Conservation (phyloP, 2,113 vertebrate species). For the Psammodynastes pulverulentus region DNA sequence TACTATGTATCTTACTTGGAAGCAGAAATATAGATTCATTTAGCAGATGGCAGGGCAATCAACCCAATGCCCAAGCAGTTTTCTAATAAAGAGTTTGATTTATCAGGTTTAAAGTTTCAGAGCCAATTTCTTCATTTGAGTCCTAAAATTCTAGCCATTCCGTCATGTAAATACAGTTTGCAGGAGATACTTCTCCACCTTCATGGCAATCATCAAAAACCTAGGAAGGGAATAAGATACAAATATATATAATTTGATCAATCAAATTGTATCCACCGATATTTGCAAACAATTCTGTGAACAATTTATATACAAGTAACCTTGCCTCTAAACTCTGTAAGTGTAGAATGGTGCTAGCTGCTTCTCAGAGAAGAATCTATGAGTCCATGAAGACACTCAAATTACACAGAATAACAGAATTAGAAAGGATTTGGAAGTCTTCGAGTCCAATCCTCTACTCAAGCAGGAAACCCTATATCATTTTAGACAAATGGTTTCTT, state of each 20-base stretch:
- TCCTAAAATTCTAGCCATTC: conserved; percentile 92
- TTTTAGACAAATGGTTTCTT: neutral
- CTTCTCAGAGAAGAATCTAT: neutral
- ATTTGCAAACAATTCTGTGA: neutral
- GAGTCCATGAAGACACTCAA: neutral
- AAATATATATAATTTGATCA: neutral
- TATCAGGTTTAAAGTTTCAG: conserved; percentile 1
- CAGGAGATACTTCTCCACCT: conserved; percentile 94
- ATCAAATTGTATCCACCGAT: neutral
- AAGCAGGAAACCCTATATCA: neutral
- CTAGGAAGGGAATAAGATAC: conserved; percentile 60
- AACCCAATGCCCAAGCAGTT: neutral
- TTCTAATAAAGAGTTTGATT: conserved; percentile 5
- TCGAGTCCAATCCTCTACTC: neutral
- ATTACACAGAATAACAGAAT: neutral
- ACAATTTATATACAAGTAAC: neutral
- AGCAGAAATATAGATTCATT: neutral
- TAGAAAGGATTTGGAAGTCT: neutral
- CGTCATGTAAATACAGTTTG: conserved; percentile 90
- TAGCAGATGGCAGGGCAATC: neutral
- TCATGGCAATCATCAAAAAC: conserved; percentile 97
- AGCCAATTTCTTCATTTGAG: conserved; percentile 13
- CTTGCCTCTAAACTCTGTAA: neutral
- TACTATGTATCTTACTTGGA: neutral
- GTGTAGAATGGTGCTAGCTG: neutral